Evolutionary conservation across 2,113 vertebrate genomes (phyloP).

Genomic region (Tachuris rubrigastra): DNA sequence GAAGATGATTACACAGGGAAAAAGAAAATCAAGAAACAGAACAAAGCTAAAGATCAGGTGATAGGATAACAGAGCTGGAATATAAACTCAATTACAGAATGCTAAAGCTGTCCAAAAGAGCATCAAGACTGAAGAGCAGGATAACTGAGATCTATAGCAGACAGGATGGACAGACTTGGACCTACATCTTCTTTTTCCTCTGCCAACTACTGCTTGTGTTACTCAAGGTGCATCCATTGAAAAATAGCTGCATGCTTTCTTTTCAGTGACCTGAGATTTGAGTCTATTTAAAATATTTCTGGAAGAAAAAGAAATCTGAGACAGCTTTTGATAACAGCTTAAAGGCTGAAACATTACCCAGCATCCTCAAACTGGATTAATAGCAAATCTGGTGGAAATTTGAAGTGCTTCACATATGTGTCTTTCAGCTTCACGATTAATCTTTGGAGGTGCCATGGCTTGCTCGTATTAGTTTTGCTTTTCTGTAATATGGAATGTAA

Average conservation of each 20-base stretch:
- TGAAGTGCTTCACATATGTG: neutral
- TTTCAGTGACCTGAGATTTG: neutral
- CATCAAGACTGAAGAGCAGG: neutral
- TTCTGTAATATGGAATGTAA: neutral
- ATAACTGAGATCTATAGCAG: neutral
- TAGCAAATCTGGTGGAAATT: neutral
- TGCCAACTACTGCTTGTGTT: neutral
- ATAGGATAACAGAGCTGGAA: neutral
- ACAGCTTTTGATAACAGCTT: neutral
- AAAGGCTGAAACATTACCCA: neutral
- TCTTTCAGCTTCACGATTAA: neutral
- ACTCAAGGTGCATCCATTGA: neutral
- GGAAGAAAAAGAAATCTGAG: neutral
- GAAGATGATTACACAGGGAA: neutral
- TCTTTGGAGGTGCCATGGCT: rapidly evolving
- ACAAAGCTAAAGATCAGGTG: neutral
- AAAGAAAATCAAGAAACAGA: neutral
- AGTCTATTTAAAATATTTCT: neutral
- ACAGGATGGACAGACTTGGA: neutral
- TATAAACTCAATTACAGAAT: neutral
- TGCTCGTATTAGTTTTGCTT: neutral
- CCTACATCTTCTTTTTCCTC: neutral
- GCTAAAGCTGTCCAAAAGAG: neutral
- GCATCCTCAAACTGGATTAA: rapidly evolving
- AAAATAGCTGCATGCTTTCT: neutral